These are phyloP conservation scores for Gorilla gorilla DNA, from an alignment of 2,113 vertebrate genomes.

Conservation along the genomic window DNA sequence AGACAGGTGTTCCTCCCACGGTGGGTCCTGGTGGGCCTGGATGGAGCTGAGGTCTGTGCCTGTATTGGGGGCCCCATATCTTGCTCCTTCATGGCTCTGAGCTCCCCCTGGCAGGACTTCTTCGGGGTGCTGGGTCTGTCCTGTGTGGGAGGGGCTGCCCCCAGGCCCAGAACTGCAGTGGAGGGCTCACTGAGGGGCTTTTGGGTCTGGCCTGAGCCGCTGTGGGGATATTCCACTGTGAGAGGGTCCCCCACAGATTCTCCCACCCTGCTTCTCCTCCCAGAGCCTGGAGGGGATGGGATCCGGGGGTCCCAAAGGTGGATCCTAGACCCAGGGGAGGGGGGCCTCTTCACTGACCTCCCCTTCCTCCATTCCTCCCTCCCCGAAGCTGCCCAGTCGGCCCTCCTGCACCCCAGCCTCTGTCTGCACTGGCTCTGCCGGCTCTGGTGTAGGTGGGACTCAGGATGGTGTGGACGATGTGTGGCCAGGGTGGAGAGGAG, in stretches of 20 bases:
- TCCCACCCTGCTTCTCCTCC: not conserved
- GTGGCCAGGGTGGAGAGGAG: not conserved
- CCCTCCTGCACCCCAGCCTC: rapidly evolving
- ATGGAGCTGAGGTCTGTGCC: not conserved
- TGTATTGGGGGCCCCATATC: rapidly evolving
- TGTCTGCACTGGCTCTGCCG: not conserved
- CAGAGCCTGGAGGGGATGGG: rapidly evolving
- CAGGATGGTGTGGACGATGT: not conserved
- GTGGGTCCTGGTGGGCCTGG: not conserved
- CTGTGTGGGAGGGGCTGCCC: not conserved
- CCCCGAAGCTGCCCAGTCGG: rapidly evolving
- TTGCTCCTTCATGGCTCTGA: not conserved
- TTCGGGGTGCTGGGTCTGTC: rapidly evolving
- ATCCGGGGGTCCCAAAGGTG: not conserved
- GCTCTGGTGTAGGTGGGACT: not conserved
- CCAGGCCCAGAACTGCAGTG: rapidly evolving
- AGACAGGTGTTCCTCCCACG: rapidly evolving
- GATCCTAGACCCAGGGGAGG: not conserved
- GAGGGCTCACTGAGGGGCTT: rapidly evolving
- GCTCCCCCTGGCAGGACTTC: rapidly evolving
- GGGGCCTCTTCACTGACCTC: not conserved
- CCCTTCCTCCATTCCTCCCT: not conserved
- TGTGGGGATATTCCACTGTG: rapidly evolving
- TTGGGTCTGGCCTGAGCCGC: not conserved
- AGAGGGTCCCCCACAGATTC: rapidly evolving